Evolutionary conservation across 2,888 invertebrate genomes (phyloP).

Genomic region (Spicauda simplicius): DNA sequence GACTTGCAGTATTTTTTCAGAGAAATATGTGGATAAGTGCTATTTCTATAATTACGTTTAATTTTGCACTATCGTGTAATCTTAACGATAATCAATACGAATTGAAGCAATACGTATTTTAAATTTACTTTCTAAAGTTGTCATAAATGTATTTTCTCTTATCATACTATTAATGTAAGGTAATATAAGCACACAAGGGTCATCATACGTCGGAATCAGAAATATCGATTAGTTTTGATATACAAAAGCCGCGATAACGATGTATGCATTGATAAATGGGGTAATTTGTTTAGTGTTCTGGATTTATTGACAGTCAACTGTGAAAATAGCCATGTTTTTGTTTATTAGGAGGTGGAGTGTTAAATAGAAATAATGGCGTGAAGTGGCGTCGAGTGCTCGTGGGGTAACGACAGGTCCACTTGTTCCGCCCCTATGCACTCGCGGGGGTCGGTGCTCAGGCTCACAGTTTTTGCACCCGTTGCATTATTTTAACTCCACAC

Average conservation of each 20-base stretch:
- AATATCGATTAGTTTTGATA: neutral
- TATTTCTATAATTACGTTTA: no score
- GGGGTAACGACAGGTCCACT: constrained; percentile 62
- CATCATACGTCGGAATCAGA: neutral
- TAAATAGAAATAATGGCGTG: constrained; percentile 34
- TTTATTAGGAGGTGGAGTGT: constrained; percentile 19
- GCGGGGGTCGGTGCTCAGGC: constrained; percentile 64
- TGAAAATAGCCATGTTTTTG: constrained; percentile 31
- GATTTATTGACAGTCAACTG: constrained; percentile 16
- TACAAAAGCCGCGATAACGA: neutral
- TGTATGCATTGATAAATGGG: neutral
- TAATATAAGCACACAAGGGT: neutral
- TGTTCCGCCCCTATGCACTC: constrained; percentile 84
- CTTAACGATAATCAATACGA: no score
- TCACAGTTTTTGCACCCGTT: constrained; percentile 77
- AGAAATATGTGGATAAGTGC: no score
- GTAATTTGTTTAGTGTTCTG: constrained; percentile 12
- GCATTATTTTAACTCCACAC: constrained; percentile 58
- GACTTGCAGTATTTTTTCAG: no score
- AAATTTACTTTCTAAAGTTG: no score
- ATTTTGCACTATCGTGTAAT: no score
- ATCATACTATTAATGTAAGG: no score
- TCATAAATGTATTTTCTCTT: no score
- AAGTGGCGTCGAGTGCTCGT: constrained; percentile 40
- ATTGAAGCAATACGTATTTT: no score